phyloP scores from a whole-genome alignment of 1,140 invertebrate species.

The Aphaenogaster floridana region DNA sequence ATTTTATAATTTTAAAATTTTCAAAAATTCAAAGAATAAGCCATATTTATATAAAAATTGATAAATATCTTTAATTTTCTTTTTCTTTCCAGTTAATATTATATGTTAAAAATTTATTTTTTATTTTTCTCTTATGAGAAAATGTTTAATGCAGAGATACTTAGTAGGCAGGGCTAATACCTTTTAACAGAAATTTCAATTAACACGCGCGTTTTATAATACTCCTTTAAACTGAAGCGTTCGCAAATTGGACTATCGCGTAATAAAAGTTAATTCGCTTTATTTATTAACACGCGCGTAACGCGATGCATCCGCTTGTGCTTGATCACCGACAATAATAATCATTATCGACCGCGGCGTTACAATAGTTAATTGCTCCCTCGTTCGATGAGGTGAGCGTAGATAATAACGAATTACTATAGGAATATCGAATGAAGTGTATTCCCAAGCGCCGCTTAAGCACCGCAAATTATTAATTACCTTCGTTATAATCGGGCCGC shows the following conservation, averaged over 20 bases:
- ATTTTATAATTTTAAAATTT: background rate
- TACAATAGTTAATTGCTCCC: conserved; percentile 66
- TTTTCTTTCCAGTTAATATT: background rate
- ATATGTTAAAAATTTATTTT: background rate
- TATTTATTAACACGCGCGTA: conserved; percentile 58
- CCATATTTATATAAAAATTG: background rate
- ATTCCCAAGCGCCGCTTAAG: conserved; percentile 71
- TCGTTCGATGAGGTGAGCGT: conserved; percentile 68
- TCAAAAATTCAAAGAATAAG: background rate
- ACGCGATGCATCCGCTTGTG: conserved; percentile 50
- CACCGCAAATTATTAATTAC: conserved; percentile 76
- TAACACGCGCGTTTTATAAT: conserved; percentile 45
- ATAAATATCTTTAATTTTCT: background rate
- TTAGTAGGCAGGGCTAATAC: conserved; percentile 31
- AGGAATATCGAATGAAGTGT: conserved; percentile 74
- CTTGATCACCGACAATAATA: conserved; percentile 63
- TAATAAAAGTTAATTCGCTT: conserved; percentile 66
- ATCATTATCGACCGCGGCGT: conserved; percentile 60
- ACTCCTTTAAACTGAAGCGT: conserved; percentile 29
- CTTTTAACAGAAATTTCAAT: conserved; percentile 48
- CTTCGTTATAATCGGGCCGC: conserved; percentile 59
- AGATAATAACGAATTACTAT: conserved; percentile 74
- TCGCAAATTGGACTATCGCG: conserved; percentile 39
- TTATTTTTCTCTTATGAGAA: conserved; percentile 5
- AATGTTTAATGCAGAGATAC: conserved; percentile 18